These are phyloP conservation scores for Paramacrobiotus metropolitanus DNA, from an alignment of 1,140 invertebrate genomes.

Conservation along the genomic window DNA sequence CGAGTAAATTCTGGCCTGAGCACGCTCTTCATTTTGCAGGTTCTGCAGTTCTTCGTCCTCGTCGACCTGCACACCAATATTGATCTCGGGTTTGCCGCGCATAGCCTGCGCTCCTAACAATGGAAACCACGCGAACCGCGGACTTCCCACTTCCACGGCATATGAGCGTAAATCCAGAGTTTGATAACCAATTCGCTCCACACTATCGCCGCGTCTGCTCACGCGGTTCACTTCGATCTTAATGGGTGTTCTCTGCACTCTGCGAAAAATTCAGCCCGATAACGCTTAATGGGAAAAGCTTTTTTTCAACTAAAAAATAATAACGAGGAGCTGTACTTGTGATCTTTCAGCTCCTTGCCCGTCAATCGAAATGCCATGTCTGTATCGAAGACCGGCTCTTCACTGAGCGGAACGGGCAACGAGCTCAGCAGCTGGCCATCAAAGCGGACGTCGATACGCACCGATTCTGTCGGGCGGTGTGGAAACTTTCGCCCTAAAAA, in stretches of 20 bases:
- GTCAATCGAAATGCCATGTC: background rate
- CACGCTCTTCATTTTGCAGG: no score
- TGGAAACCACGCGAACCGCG: background rate
- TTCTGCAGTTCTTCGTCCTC: background rate
- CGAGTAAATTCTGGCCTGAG: constrained; percentile 2
- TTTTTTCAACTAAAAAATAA: background rate
- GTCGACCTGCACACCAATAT: background rate
- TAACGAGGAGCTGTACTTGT: background rate
- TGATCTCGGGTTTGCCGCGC: background rate
- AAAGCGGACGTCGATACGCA: constrained; percentile 2
- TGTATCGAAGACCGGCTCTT: background rate
- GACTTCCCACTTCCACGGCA: background rate
- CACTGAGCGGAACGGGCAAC: background rate
- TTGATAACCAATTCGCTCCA: background rate
- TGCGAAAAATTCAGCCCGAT: background rate
- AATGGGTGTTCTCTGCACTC: background rate
- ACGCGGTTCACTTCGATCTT: background rate
- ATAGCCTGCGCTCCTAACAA: background rate
- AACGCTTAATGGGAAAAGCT: background rate
- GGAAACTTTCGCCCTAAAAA: constrained; percentile 3
- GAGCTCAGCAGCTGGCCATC: background rate
- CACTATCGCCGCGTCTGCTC: background rate
- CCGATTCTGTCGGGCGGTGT: background rate
- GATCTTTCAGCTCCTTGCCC: background rate
- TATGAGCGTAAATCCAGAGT: background rate